A percentile compares a stretch with the other conserved stretches of the same genome.
Conservation (phyloP, 2,797 vertebrate species). For the Ammospiza maritima region DNA sequence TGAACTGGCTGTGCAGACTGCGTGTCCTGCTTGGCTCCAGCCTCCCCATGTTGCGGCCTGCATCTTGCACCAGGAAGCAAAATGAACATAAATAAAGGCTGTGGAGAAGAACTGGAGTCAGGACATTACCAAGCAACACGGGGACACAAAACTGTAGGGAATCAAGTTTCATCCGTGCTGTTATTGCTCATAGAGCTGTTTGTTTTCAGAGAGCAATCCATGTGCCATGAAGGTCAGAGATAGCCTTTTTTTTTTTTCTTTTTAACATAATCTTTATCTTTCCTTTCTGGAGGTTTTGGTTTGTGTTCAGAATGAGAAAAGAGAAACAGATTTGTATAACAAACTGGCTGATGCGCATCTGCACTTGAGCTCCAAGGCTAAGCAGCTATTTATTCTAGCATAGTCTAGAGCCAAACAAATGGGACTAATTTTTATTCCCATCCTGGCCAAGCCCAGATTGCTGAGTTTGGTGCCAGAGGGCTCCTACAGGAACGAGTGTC, state of each 20-base stretch:
- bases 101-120: neutral
- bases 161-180: neutral
- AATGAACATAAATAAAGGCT: neutral
- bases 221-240: neutral
- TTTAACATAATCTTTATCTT: neutral
- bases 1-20: neutral
- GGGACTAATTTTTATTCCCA: neutral
- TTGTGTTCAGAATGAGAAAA: constrained; percentile 3
- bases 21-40: neutral
- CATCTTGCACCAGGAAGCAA: neutral
- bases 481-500: neutral
- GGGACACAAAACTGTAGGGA: neutral
- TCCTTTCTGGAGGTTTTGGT: neutral
- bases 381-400: constrained; percentile 3
- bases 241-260: neutral
- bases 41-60: neutral
- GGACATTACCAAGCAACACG: neutral
- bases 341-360: constrained; percentile 7
- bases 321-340: constrained; percentile 21
- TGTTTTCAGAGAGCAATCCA: neutral
- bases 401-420: constrained; percentile 1
- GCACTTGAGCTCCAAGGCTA: neutral
- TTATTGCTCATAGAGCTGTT: neutral
- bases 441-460: neutral
- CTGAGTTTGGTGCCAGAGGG: neutral